phyloP scores from a whole-genome alignment of 2,888 invertebrate species.

The Phaonia tiefii region DNA sequence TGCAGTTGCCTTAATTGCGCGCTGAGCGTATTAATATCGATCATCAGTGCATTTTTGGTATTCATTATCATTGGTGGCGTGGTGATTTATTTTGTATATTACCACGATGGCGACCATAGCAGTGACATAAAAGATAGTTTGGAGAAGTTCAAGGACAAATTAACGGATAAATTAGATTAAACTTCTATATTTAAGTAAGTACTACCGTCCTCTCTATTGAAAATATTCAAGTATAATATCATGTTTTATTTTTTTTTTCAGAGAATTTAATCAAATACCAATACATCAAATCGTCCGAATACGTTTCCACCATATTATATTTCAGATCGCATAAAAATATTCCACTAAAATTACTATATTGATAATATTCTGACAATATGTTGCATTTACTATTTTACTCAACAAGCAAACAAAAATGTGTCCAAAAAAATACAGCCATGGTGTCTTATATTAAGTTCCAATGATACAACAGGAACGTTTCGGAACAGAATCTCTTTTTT shows the following conservation, averaged over 20 bases:
- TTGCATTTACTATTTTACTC: no score
- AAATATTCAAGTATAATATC: not conserved
- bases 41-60: slow-evolving; percentile 74
- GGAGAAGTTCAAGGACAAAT: slow-evolving; percentile 68
- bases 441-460: no score
- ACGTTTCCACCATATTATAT: no score
- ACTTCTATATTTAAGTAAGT: slow-evolving; percentile 48
- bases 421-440: no score
- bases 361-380: no score
- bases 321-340: no score
- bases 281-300: no score
- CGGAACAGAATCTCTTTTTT: no score
- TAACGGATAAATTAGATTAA: slow-evolving; percentile 63
- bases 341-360: no score
- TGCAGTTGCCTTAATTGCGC: slow-evolving; percentile 76
- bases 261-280: slow-evolving; percentile 1
- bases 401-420: no score
- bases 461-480: no score
- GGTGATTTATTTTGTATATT: slow-evolving; percentile 73
- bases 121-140: slow-evolving; percentile 65
- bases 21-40: slow-evolving; percentile 74
- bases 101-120: slow-evolving; percentile 71
- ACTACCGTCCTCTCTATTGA: not conserved
- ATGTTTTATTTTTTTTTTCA: not conserved
- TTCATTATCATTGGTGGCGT: slow-evolving; percentile 74